phyloP scores from a whole-genome alignment of 2,888 invertebrate genomes.

The Amiota communis region DNA sequence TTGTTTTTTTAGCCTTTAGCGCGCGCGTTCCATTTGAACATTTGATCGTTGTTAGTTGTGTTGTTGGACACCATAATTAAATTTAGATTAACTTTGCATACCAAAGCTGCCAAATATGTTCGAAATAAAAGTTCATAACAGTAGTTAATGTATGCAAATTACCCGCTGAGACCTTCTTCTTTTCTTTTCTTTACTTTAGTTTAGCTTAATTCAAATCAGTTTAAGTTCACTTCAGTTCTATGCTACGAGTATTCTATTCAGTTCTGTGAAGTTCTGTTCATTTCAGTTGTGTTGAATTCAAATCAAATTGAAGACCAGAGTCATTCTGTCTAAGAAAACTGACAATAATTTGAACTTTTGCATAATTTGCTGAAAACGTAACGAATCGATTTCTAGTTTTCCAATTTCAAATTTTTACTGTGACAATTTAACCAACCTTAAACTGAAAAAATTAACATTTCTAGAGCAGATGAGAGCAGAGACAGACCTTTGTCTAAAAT shows the following conservation, averaged over 20 bases:
- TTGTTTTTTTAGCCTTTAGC: conserved; percentile 10
- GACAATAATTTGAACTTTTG: background rate
- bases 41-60: conserved; percentile 38
- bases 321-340: background rate
- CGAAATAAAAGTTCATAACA: conserved; percentile 41
- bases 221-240: background rate
- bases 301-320: background rate
- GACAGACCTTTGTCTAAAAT: background rate
- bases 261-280: background rate
- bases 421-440: conserved; percentile 21
- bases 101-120: conserved; percentile 13
- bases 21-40: conserved; percentile 32
- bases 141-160: conserved; percentile 66
- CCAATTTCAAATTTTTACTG: background rate
- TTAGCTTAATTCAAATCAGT: background rate
- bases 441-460: background rate
- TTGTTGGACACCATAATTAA: conserved; percentile 65
- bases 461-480: background rate
- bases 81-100: conserved; percentile 61
- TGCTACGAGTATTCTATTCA: background rate
- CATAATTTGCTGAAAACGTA: conserved; percentile 8
- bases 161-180: conserved; percentile 48
- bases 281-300: background rate
- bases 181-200: background rate
- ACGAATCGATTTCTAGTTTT: conserved; percentile 21